Evolutionary conservation across 1,140 invertebrate species (phyloP).

Genomic region (Cotesia vestalis): DNA sequence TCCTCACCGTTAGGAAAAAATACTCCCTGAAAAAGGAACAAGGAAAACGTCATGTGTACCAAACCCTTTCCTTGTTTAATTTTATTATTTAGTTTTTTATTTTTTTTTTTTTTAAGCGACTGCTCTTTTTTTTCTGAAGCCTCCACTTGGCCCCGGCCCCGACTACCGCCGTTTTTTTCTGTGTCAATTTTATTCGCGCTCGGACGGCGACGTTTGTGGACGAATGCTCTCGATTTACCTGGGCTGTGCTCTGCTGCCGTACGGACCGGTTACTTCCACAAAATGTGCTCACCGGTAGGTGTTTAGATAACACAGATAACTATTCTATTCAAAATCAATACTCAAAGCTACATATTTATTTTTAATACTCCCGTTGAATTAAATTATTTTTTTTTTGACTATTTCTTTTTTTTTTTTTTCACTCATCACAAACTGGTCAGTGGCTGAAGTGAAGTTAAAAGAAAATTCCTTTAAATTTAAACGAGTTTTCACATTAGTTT

Average conservation of each 20-base stretch:
- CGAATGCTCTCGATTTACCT: slow-evolving; percentile 23
- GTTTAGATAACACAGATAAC: background rate
- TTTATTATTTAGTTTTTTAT: background rate
- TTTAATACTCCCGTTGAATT: no score
- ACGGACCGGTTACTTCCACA: background rate
- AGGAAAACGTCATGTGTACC: slow-evolving; percentile 4
- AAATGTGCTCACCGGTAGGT: background rate
- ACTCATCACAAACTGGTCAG: no score
- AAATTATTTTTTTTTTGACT: no score
- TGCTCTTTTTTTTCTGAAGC: slow-evolving; percentile 20
- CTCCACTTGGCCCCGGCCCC: slow-evolving; percentile 26
- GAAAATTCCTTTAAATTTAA: no score
- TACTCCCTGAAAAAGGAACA: slow-evolving; percentile 36
- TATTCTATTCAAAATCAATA: no score
- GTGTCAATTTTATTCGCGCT: slow-evolving; percentile 27
- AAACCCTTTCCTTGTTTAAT: background rate
- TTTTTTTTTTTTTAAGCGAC: slow-evolving; percentile 1
- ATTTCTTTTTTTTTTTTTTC: no score
- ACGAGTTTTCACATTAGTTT: no score
- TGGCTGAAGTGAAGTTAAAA: no score
- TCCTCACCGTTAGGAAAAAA: slow-evolving; percentile 31
- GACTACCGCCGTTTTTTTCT: background rate
- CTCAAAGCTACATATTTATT: no score
- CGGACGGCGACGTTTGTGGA: slow-evolving; percentile 10
- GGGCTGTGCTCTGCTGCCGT: background rate